Evolutionary conservation across 2,797 vertebrate species (phyloP).

Genomic region (Merluccius polli): DNA sequence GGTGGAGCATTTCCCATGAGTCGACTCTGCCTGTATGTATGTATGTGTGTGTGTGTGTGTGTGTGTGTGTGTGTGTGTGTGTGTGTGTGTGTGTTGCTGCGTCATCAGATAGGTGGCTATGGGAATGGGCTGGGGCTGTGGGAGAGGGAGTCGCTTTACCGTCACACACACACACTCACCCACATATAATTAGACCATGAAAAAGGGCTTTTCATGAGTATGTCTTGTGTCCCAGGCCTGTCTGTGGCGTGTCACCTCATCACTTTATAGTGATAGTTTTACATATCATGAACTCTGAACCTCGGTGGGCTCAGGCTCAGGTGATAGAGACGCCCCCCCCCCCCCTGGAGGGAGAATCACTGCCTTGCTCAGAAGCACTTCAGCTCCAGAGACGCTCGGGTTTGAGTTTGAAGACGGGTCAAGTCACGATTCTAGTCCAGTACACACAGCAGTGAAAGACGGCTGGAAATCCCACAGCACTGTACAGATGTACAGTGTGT

Average conservation of each 20-base stretch:
- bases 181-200: background rate
- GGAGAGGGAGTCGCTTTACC: background rate
- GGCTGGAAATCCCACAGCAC: too few species aligned
- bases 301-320: background rate
- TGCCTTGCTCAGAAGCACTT: background rate
- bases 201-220: too few species aligned
- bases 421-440: background rate
- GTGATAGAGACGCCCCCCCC: too few species aligned
- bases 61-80: background rate
- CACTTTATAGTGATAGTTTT: too few species aligned
- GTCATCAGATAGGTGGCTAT: background rate
- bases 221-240: too few species aligned
- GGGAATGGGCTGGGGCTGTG: background rate
- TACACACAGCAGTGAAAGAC: background rate
- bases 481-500: too few species aligned
- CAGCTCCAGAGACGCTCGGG: too few species aligned
- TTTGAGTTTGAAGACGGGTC: background rate
- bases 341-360: background rate
- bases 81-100: slow-evolving; percentile 7
- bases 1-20: slow-evolving; percentile 1
- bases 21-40: background rate
- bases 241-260: too few species aligned
- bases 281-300: background rate
- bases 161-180: background rate
- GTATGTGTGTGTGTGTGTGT: background rate